Evolutionary conservation across 2,888 invertebrate species (phyloP).

Genomic region (Nymphalis urticae): DNA sequence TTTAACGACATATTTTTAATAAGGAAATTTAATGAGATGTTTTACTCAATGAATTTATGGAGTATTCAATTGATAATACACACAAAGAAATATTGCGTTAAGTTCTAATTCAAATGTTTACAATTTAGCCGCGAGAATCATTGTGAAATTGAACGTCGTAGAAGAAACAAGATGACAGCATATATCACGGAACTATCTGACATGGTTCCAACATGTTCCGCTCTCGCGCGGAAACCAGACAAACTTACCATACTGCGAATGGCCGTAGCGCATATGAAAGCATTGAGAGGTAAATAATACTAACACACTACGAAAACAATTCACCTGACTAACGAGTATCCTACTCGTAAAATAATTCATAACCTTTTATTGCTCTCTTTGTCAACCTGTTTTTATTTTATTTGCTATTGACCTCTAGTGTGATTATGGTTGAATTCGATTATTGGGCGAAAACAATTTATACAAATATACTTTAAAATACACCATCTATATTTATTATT

Average conservation of each 20-base stretch:
- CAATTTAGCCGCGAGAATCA: conserved; percentile 94
- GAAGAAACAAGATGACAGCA: conserved; percentile 99
- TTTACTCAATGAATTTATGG: no score
- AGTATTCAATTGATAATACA: no score
- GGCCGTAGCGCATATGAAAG: conserved; percentile 99
- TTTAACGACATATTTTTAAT: no score
- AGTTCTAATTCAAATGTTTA: background rate
- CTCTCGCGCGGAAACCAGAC: conserved; percentile 98
- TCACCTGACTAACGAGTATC: background rate
- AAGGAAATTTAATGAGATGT: no score
- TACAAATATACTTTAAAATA: no score
- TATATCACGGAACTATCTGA: conserved; percentile 99
- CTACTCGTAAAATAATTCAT: background rate
- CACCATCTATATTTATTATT: background rate
- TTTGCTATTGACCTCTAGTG: no score
- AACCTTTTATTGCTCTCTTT: no score
- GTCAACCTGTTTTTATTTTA: no score
- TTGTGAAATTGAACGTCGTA: conserved; percentile 98
- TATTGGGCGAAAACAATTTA: no score
- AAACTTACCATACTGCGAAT: conserved; percentile 99
- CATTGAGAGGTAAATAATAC: conserved; percentile 89
- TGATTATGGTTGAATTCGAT: no score
- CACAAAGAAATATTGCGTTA: no score
- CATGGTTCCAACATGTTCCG: conserved; percentile 99
- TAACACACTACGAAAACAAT: background rate